A percentile compares a stretch with the other conserved stretches of the same genome.
Conservation (phyloP, 2,888 invertebrate genomes). For the Neoaliturus tenellus region DNA sequence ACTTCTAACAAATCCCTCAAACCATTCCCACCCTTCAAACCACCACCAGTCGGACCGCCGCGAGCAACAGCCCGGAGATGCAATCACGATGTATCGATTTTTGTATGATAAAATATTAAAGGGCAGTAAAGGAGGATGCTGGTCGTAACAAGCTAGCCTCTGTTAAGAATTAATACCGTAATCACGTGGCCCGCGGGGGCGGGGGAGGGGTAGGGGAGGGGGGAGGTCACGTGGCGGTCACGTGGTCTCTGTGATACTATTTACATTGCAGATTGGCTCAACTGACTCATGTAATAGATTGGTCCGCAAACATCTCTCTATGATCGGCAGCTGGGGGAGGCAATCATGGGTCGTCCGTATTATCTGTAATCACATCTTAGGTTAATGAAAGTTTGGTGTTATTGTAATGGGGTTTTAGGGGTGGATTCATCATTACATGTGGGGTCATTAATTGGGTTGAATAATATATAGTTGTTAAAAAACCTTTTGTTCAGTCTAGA, state of each 20-base stretch:
- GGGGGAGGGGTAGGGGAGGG: constrained; percentile 1
- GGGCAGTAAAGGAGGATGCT: constrained; percentile 30
- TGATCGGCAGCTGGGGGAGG: background rate
- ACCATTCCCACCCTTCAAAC: too few relatives aligned
- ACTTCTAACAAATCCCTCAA: too few relatives aligned
- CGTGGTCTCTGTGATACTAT: constrained; percentile 48
- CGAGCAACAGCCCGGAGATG: constrained; percentile 1
- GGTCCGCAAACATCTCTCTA: constrained; percentile 39
- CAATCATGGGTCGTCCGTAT: background rate
- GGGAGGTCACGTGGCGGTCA: constrained; percentile 41
- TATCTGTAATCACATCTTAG: constrained; percentile 9
- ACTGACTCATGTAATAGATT: constrained; percentile 51
- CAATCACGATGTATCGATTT: constrained; percentile 32
- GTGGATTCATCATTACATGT: too few relatives aligned
- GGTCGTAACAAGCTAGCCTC: constrained; percentile 32
- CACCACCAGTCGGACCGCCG: background rate
- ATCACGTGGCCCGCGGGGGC: background rate
- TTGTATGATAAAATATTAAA: constrained; percentile 37
- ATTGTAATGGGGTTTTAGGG: background rate
- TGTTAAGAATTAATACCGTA: constrained; percentile 43
- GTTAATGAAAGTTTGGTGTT: background rate
- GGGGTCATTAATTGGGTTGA: too few relatives aligned
- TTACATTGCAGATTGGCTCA: constrained; percentile 49
- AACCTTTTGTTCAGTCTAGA: too few relatives aligned
- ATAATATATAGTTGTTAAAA: too few relatives aligned